phyloP scores from a whole-genome alignment of 2,113 vertebrate genomes.

The Macquaria ambigua region DNA sequence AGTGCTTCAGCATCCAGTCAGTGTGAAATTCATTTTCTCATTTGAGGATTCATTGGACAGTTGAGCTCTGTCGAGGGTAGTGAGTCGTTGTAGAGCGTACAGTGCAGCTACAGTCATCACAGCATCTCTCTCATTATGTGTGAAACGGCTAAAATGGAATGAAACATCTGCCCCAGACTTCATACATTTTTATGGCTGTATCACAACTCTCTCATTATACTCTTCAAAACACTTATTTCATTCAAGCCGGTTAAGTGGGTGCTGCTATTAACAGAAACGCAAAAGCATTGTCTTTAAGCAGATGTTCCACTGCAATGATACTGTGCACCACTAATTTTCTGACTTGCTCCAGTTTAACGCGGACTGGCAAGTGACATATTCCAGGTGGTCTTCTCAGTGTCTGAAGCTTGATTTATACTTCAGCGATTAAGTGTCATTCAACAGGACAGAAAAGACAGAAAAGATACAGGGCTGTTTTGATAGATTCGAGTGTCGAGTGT shows the following conservation, averaged over 20 bases:
- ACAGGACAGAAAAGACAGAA: not conserved
- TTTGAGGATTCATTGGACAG: constrained; percentile 49
- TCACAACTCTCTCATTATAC: constrained; percentile 55
- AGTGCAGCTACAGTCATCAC: constrained; percentile 18
- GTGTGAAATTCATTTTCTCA: constrained; percentile 56
- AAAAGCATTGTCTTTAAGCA: constrained; percentile 54
- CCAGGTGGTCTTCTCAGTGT: constrained; percentile 23
- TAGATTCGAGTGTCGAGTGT: not conserved
- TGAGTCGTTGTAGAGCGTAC: constrained; percentile 21
- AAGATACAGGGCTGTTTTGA: constrained; percentile 4
- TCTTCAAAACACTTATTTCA: constrained; percentile 59
- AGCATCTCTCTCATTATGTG: constrained; percentile 22
- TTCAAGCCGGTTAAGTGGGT: constrained; percentile 45
- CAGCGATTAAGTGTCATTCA: constrained; percentile 22
- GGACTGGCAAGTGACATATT: constrained; percentile 11
- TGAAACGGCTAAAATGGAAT: constrained; percentile 35
- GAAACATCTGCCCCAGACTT: constrained; percentile 36
- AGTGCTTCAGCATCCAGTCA: constrained; percentile 41
- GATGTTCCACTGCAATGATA: constrained; percentile 43
- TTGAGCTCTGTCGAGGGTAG: constrained; percentile 37
- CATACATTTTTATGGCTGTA: constrained; percentile 27
- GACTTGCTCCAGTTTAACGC: constrained; percentile 16
- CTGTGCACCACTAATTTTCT: constrained; percentile 12
- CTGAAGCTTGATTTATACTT: constrained; percentile 27
- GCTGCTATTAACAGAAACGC: constrained; percentile 51